Evolutionary conservation across 2,797 vertebrate genomes (phyloP).

Genomic region (Cygnus olor): DNA sequence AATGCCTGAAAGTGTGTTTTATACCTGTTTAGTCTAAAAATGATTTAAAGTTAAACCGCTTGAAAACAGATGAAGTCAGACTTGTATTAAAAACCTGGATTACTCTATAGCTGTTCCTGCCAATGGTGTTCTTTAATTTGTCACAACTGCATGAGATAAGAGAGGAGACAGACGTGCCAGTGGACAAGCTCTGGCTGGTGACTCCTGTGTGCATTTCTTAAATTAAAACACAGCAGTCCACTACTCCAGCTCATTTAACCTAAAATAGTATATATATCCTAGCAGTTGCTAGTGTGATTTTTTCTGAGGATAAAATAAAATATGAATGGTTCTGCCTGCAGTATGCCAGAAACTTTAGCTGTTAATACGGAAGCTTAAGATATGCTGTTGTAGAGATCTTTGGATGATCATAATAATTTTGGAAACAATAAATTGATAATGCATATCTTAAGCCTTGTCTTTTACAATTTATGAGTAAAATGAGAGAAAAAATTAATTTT

Average conservation of each 20-base stretch:
- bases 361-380: not conserved
- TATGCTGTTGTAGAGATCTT: not conserved
- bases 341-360: not conserved
- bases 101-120: not conserved
- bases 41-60: not conserved
- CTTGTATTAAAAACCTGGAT: not conserved
- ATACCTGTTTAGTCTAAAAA: not conserved
- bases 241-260: constrained; percentile 11
- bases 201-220: not conserved
- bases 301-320: not conserved
- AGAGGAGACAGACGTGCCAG: not conserved
- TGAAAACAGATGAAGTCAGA: not conserved
- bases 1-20: not conserved
- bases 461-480: not conserved
- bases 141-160: not conserved
- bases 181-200: not conserved
- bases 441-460: fast-evolving
- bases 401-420: not conserved
- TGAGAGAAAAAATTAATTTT: not conserved
- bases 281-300: constrained; percentile 28
- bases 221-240: constrained; percentile 6
- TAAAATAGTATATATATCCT: not conserved
- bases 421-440: not conserved
- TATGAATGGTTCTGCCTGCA: not conserved
- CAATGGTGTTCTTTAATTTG: constrained; percentile 8